Percentiles rank a stretch among this genome's conserved stretches.
Evolutionary conservation across 1,140 invertebrate genomes (phyloP).

Genomic region (Adelges cooleyi): DNA sequence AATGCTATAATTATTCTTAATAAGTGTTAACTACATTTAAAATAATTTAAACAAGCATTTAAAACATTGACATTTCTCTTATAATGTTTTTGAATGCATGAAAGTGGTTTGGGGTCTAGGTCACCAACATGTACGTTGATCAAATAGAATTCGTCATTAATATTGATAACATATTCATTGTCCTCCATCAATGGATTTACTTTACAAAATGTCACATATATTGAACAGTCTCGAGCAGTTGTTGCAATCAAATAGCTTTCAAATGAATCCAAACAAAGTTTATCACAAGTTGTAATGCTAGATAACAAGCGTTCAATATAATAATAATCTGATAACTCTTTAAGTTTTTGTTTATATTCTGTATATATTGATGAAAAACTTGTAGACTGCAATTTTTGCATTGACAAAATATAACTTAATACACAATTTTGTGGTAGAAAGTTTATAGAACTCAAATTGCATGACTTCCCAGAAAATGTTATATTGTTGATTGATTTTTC

Average conservation of each 20-base stretch:
- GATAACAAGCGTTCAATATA: too few species aligned
- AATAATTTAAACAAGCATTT: too few species aligned
- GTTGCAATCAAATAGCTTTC: conserved; percentile 4
- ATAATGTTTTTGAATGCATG: neutral
- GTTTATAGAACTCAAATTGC: too few species aligned
- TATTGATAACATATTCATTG: too few species aligned
- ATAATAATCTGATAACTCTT: too few species aligned
- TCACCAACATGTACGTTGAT: neutral
- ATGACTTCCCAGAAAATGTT: too few species aligned
- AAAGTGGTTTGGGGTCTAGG: conserved; percentile 7
- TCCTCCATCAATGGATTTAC: too few species aligned
- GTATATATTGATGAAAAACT: neutral
- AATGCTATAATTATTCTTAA: too few species aligned
- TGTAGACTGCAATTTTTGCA: neutral
- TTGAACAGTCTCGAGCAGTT: conserved; percentile 4
- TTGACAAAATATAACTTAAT: neutral
- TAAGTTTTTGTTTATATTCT: neutral
- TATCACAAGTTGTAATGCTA: too few species aligned
- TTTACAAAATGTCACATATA: conserved; percentile 2
- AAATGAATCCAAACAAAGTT: neutral
- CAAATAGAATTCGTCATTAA: too few species aligned
- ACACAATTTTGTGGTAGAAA: neutral
- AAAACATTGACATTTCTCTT: neutral
- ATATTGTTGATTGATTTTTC: too few species aligned
- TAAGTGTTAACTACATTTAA: too few species aligned